These are phyloP conservation scores for Torymus auratus DNA, from an alignment of 2,888 invertebrate genomes.

Conservation along the genomic window DNA sequence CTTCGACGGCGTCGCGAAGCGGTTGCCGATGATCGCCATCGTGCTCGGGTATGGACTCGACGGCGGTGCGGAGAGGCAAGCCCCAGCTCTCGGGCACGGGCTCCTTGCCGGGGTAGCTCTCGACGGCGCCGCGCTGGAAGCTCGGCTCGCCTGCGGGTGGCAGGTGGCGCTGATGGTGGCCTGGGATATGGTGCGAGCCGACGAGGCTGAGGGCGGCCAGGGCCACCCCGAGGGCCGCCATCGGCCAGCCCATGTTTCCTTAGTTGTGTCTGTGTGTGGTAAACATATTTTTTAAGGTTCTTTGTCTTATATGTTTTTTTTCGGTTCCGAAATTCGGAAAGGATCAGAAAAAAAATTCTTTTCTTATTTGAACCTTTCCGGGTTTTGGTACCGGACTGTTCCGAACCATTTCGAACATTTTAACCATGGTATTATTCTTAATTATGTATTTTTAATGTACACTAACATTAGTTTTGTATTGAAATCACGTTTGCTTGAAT, in stretches of 20 bases:
- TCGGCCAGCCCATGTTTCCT: slow-evolving; percentile 63
- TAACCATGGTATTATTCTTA: no score
- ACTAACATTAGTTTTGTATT: no score
- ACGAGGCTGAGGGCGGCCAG: slow-evolving; percentile 60
- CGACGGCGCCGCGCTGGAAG: slow-evolving; percentile 77
- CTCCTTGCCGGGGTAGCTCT: slow-evolving; percentile 64
- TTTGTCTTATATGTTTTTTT: no score
- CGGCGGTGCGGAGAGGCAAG: slow-evolving; percentile 85
- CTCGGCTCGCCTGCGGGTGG: slow-evolving; percentile 63
- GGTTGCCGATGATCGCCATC: slow-evolving; percentile 53
- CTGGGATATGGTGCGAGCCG: slow-evolving; percentile 68
- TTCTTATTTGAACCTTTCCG: no score
- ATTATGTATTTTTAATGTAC: no score
- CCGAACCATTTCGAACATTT: no score
- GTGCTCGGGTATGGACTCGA: slow-evolving; percentile 79
- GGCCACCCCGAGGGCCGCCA: slow-evolving; percentile 57
- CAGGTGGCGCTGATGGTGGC: slow-evolving; percentile 20
- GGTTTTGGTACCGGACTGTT: no score
- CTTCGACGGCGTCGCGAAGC: slow-evolving; percentile 57
- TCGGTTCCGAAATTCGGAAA: no score
- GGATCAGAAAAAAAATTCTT: no score
- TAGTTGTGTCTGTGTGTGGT: no score
- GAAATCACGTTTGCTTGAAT: no score
- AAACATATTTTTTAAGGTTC: no score
- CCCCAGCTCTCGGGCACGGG: slow-evolving; percentile 74